Percentiles rank a stretch among this genome's conserved stretches.
These are phyloP conservation scores for Hassar affinis DNA, from an alignment of 2,113 vertebrate species.

Conservation along the genomic window DNA sequence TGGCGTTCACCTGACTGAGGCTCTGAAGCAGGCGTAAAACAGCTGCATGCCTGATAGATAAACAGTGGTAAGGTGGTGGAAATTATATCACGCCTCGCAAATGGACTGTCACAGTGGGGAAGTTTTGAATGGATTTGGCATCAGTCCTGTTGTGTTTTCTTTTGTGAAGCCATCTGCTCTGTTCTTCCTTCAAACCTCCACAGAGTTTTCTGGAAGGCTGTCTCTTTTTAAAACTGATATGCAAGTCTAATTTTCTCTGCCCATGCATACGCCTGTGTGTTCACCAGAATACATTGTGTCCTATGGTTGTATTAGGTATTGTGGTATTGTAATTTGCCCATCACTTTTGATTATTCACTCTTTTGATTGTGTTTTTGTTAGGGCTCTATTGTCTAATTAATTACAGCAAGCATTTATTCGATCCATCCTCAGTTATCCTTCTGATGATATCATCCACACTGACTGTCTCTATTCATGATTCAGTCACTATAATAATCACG, in stretches of 20 bases:
- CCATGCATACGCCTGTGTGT: background rate
- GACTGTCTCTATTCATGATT: constrained; percentile 24
- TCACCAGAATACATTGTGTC: constrained; percentile 9
- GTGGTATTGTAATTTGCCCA: constrained; percentile 11
- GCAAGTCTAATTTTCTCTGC: background rate
- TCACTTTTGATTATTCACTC: constrained; percentile 11
- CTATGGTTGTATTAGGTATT: constrained; percentile 12
- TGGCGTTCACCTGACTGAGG: background rate
- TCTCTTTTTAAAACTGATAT: background rate
- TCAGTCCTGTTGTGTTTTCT: background rate
- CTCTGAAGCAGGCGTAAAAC: background rate
- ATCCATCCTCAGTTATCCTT: constrained; percentile 8
- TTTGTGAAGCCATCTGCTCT: background rate
- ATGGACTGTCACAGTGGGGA: background rate
- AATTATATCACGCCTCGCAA: constrained; percentile 7
- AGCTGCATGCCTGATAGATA: background rate
- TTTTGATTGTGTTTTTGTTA: constrained; percentile 7
- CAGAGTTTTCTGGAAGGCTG: background rate
- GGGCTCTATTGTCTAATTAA: background rate
- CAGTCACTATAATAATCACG: background rate
- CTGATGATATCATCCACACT: constrained; percentile 30
- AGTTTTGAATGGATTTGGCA: background rate
- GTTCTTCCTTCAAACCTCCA: background rate
- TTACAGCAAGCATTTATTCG: constrained; percentile 19
- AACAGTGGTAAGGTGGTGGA: background rate